These are phyloP conservation scores for Poecilia latipinna DNA, from an alignment of 2,113 vertebrate genomes.

Conservation along the genomic window DNA sequence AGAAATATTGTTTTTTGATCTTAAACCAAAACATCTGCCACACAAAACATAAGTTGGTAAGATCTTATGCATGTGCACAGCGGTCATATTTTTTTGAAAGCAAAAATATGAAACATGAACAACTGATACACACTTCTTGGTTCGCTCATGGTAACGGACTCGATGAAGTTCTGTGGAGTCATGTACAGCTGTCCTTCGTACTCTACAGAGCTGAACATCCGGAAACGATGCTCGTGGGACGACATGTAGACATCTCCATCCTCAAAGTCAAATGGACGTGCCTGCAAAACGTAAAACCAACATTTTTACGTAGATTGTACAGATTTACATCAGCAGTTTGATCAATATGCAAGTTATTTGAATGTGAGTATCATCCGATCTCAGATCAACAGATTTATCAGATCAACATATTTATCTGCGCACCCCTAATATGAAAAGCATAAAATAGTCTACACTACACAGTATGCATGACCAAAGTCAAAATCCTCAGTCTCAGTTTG, in stretches of 20 bases:
- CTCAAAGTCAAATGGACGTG: constrained; percentile 82
- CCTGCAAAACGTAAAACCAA: constrained; percentile 63
- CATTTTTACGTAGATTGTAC: neutral
- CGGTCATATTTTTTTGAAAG: neutral
- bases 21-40: neutral
- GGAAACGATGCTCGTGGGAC: constrained; percentile 93
- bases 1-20: no score
- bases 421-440: no score
- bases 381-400: no score
- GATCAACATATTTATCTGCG: no score
- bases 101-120: neutral
- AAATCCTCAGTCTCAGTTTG: no score
- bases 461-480: no score
- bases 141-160: constrained; percentile 94
- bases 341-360: neutral
- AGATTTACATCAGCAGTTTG: neutral
- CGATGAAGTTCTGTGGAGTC: constrained; percentile 97
- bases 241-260: constrained; percentile 92
- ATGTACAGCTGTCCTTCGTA: constrained; percentile 98
- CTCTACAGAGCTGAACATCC: constrained; percentile 92
- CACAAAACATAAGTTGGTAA: neutral
- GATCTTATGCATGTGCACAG: neutral
- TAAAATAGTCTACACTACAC: no score
- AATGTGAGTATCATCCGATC: no score
- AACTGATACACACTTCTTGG: constrained; percentile 84